These are phyloP conservation scores for Scomberomorus guttatus DNA, from an alignment of 2,797 vertebrate genomes.

Conservation along the genomic window DNA sequence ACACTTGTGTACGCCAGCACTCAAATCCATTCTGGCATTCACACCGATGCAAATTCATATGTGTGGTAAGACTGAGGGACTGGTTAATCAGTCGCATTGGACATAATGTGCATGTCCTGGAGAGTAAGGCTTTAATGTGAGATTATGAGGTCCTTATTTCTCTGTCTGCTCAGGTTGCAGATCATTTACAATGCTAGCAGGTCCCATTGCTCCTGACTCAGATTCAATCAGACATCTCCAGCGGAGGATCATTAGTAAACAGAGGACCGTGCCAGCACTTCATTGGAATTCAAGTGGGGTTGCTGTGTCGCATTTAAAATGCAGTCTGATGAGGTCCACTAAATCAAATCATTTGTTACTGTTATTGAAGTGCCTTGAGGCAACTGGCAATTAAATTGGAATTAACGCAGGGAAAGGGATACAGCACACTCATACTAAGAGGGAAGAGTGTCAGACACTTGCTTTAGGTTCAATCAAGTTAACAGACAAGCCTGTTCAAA, in stretches of 20 bases:
- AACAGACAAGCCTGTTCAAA: constrained; percentile 82
- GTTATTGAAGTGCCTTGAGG: constrained; percentile 99
- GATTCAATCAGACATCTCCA: constrained; percentile 99
- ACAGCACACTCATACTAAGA: constrained; percentile 89
- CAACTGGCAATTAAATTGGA: constrained; percentile 99
- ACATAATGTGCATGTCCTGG: constrained; percentile 71
- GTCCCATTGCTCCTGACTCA: constrained; percentile 90
- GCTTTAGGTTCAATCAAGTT: constrained; percentile 88
- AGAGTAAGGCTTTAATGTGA: constrained; percentile 81
- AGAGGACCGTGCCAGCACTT: constrained; percentile 98
- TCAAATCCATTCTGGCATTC: constrained; percentile 58
- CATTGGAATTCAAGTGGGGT: constrained; percentile 99
- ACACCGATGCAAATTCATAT: constrained; percentile 62
- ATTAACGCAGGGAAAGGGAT: constrained; percentile 95
- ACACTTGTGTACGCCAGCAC: constrained; percentile 64
- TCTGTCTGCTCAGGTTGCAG: constrained; percentile 89
- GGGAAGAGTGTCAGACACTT: constrained; percentile 86
- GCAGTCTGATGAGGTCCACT: constrained; percentile 99
- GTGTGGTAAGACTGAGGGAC: constrained; percentile 53
- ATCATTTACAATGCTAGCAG: constrained; percentile 96
- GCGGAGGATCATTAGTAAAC: constrained; percentile 99
- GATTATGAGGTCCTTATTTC: constrained; percentile 86
- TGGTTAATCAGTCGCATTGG: constrained; percentile 74
- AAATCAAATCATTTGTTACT: constrained; percentile 99
- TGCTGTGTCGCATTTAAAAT: constrained; percentile 99